These are phyloP conservation scores for Saccostrea glomerata DNA, from an alignment of 1,140 invertebrate genomes.

Conservation along the genomic window DNA sequence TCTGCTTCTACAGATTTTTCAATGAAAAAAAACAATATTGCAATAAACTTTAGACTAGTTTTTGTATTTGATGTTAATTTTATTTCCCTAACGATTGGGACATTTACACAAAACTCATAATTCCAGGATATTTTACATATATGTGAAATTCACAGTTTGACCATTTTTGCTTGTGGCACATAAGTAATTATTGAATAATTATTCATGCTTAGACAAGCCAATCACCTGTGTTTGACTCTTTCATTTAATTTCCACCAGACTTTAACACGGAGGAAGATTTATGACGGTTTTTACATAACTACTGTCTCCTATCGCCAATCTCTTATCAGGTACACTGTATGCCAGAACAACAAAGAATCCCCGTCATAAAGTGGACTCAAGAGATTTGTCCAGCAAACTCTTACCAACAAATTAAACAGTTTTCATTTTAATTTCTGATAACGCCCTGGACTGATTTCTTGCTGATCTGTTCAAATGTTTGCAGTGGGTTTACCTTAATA, in stretches of 20 bases:
- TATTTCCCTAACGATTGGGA: too few relatives aligned
- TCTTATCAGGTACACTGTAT: neutral
- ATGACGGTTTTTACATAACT: neutral
- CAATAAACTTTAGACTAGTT: too few relatives aligned
- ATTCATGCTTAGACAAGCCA: neutral
- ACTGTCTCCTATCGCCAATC: neutral
- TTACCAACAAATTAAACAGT: neutral
- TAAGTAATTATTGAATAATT: too few relatives aligned
- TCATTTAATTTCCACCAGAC: neutral
- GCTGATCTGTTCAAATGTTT: neutral
- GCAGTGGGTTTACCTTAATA: neutral
- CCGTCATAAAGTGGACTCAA: constrained; percentile 28
- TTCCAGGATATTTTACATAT: too few relatives aligned
- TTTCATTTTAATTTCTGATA: constrained; percentile 23
- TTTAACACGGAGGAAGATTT: neutral
- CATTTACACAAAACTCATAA: too few relatives aligned
- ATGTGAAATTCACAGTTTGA: neutral
- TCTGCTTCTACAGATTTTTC: too few relatives aligned
- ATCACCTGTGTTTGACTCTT: neutral
- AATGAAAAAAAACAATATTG: too few relatives aligned
- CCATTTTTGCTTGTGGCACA: neutral
- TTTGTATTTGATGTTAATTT: too few relatives aligned
- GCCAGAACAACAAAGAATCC: neutral
- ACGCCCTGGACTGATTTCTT: neutral
- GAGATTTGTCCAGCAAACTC: neutral